Conservation (phyloP, 2,888 invertebrate genomes). For the Omphaloscelis lunosa region DNA sequence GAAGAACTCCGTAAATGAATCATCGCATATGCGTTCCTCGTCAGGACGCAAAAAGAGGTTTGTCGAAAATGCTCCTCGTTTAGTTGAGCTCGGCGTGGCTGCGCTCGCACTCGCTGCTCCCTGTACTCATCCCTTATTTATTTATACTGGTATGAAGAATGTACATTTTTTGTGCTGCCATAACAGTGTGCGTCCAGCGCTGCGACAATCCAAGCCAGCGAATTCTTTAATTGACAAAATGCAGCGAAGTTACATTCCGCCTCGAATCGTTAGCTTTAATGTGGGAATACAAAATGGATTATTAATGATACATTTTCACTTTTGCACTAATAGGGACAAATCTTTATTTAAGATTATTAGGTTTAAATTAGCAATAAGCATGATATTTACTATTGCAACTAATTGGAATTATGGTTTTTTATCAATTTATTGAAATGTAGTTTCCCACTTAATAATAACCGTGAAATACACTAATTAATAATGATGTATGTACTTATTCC, state of each 20-base stretch:
- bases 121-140: constrained; percentile 90
- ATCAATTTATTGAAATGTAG: neutral
- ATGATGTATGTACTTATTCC: neutral
- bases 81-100: constrained; percentile 80
- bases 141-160: constrained; percentile 90
- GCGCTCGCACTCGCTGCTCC: constrained; percentile 76
- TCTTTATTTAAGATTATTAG: neutral
- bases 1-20: constrained; percentile 90
- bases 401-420: neutral
- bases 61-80: constrained; percentile 89
- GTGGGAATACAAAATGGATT: constrained; percentile 82
- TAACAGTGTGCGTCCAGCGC: constrained; percentile 84
- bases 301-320: constrained; percentile 68
- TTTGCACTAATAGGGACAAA: constrained; percentile 52
- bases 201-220: constrained; percentile 81
- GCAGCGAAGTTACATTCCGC: constrained; percentile 83
- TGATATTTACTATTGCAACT: neutral
- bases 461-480: constrained; percentile 1
- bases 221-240: constrained; percentile 89
- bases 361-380: neutral
- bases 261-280: constrained; percentile 84
- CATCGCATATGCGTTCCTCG: constrained; percentile 90
- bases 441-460: neutral
- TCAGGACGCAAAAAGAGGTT: constrained; percentile 88
- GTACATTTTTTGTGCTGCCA: constrained; percentile 84